Percentiles rank a stretch among this genome's conserved stretches.
phyloP scores from a whole-genome alignment of 2,113 vertebrate genomes.

The Lepidothrix coronata region DNA sequence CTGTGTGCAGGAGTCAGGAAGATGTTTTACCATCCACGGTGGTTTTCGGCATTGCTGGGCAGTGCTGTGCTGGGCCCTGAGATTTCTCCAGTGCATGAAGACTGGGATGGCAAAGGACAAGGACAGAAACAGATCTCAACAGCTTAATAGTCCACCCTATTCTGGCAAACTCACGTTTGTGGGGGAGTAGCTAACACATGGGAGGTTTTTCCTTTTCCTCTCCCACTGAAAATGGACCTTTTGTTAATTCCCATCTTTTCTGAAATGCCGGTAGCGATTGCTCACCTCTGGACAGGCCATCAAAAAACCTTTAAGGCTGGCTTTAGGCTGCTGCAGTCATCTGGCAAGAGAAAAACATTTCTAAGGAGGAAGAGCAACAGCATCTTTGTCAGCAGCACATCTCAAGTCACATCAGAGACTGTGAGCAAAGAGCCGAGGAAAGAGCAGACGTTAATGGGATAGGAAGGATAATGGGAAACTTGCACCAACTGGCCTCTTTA shows the following conservation, averaged over 20 bases:
- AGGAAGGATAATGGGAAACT: background rate
- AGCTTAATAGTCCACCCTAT: background rate
- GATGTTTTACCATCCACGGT: background rate
- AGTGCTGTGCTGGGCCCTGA: fast-evolving
- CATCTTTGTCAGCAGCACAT: background rate
- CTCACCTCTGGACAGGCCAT: background rate
- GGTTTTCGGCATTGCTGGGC: background rate
- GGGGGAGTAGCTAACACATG: background rate
- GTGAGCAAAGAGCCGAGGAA: background rate
- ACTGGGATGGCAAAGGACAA: background rate
- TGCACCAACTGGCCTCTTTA: background rate
- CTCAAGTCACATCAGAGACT: background rate
- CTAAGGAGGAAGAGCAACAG: background rate
- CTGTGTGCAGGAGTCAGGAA: background rate
- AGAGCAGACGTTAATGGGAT: background rate
- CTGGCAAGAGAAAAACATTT: background rate
- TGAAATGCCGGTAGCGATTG: background rate
- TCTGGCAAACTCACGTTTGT: background rate
- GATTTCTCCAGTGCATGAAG: background rate
- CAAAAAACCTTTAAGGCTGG: background rate
- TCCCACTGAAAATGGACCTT: background rate
- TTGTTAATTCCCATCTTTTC: background rate
- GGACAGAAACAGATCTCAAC: background rate
- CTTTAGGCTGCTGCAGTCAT: background rate
- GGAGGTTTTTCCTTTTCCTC: background rate